Percentiles rank a stretch among this genome's conserved stretches.
Conservation (phyloP, 1,140 invertebrate species). For the Apis cerana region DNA sequence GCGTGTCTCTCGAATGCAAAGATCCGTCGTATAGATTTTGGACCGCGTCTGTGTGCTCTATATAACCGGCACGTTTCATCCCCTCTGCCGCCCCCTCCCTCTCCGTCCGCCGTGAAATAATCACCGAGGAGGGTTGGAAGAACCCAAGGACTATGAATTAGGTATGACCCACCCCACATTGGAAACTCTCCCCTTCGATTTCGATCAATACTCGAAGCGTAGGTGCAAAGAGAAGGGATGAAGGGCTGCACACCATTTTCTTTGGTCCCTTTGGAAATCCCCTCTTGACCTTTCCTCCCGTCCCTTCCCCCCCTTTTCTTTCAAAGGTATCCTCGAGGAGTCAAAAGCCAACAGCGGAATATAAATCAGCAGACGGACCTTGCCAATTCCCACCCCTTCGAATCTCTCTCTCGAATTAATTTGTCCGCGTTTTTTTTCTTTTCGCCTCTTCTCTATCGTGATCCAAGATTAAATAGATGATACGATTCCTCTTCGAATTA, state of each 20-base stretch:
- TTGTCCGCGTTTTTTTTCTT: conserved; percentile 33
- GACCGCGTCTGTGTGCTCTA: neutral
- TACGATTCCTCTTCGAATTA: no score
- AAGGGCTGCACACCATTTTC: conserved; percentile 53
- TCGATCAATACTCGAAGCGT: conserved; percentile 71
- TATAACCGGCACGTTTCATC: conserved; percentile 37
- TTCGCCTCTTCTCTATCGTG: neutral
- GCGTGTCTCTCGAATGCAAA: accelerated
- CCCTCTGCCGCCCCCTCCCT: neutral
- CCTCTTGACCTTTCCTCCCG: conserved; percentile 42
- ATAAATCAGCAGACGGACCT: conserved; percentile 53
- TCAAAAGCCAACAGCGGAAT: conserved; percentile 45
- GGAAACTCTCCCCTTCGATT: conserved; percentile 71
- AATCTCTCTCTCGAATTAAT: conserved; percentile 55
- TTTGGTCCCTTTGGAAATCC: conserved; percentile 41
- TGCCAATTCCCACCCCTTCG: conserved; percentile 21
- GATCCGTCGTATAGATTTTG: no score
- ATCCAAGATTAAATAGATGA: no score
- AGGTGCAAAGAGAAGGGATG: conserved; percentile 48
- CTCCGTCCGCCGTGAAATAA: conserved; percentile 58
- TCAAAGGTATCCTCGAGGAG: conserved; percentile 18
- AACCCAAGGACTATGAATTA: conserved; percentile 70
- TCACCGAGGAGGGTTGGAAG: conserved; percentile 64
- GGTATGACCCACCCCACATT: conserved; percentile 67
- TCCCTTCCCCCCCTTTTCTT: conserved; percentile 2